Base-by-base conservation (phyloP, 2,113 vertebrate species). In the Pygathrix nemaeus region DNA sequence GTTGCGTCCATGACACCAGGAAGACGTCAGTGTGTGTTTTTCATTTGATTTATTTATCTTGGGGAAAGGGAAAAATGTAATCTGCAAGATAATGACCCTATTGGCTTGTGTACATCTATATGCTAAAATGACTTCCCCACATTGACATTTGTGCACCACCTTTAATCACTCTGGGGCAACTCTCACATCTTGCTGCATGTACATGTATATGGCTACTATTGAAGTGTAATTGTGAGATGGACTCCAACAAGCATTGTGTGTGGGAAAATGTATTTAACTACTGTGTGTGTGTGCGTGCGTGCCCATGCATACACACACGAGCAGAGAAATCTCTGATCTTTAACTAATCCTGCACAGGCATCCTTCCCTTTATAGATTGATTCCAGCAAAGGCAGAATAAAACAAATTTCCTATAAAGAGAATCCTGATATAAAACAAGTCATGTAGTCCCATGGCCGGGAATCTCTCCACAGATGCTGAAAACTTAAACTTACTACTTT, bases 161-260 rank as follows among this genome's bases (percentile, higher is more conserved):
- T 96, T 94, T 96, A 95, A 86, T 50, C 35, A 90, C 86, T 64
- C 61, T 75, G 88, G 91, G 64, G 92, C 72, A 94, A 96, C 30
- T 85, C 72, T 96, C 96, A 96, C 95, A 97, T 98, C 96, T 98
- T 97, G 97, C 95, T 98, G 97, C 98, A 98, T 98, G 98, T 95
- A 97, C 52, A 85, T 96, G 81, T 97, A 81, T 96, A 96, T 23
- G 72, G 96, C 84, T 94, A 96, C 88, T 96, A 79, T 55, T 97
- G 97, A 97, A 96, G 92, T 98, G 92, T 96, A 75, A 95, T 93
- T 96, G 92, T 98, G 95, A 90, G 90, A 82, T 82, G 90, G 91
- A 96, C 85, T 98, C 93, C 90, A 96, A 96, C 96, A 96, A 97
- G 73, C 94, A 96, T 40, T 73, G 84, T 50, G 52, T 96, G 84